Evolutionary conservation across 2,797 vertebrate genomes (phyloP).

Genomic region (Enteromius thamalakanensis): DNA sequence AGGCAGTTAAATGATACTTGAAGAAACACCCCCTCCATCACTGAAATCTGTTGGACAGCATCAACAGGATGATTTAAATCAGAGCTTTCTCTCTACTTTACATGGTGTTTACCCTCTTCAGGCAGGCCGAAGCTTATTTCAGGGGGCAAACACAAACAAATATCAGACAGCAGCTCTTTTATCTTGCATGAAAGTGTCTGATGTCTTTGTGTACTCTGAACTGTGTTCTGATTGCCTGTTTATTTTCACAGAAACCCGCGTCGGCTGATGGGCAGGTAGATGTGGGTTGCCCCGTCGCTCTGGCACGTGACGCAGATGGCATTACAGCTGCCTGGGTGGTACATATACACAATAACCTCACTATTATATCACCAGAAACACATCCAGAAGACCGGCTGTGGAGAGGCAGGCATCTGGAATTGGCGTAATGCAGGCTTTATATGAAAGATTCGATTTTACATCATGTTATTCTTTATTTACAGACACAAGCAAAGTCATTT

Average conservation of each 20-base stretch:
- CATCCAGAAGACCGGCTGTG: neutral
- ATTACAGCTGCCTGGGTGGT: slow-evolving; percentile 86
- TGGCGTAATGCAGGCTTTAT: neutral
- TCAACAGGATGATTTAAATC: slow-evolving; percentile 56
- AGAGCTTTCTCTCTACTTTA: slow-evolving; percentile 83
- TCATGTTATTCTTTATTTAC: neutral
- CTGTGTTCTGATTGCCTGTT: slow-evolving; percentile 88
- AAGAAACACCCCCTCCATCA: neutral
- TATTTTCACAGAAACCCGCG: slow-evolving; percentile 85
- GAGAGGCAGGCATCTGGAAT: neutral
- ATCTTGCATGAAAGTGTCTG: slow-evolving; percentile 87
- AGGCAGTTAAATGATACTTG: neutral
- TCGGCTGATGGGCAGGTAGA: slow-evolving; percentile 72
- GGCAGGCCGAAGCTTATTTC: slow-evolving; percentile 84
- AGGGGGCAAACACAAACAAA: slow-evolving; percentile 87
- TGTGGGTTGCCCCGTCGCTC: slow-evolving; percentile 6
- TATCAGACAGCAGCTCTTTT: slow-evolving; percentile 84
- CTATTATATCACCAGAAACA: neutral
- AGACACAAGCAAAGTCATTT: neutral
- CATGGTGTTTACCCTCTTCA: slow-evolving; percentile 83
- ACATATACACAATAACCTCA: slow-evolving; percentile 57
- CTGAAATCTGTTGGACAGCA: neutral
- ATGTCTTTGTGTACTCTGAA: slow-evolving; percentile 86
- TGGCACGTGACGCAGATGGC: slow-evolving; percentile 67
- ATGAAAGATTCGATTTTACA: neutral